Evolutionary conservation across 2,797 vertebrate genomes (phyloP).

Genomic region (Thamnophis elegans): DNA sequence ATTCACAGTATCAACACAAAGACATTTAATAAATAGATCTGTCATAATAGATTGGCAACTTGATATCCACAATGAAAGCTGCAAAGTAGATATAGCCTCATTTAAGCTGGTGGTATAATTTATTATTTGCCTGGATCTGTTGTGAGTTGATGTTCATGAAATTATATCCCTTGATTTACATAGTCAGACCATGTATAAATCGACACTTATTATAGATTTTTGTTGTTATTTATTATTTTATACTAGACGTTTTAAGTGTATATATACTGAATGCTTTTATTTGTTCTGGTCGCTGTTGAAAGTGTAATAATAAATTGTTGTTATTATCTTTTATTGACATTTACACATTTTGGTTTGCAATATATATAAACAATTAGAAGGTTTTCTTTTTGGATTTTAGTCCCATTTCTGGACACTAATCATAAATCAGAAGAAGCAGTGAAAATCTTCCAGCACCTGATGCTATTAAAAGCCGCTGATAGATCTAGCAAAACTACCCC

Average conservation of each 20-base stretch:
- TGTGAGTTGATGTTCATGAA: constrained; percentile 31
- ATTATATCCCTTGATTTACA: constrained; percentile 35
- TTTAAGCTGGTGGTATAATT: background rate
- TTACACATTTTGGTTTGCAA: background rate
- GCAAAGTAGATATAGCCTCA: background rate
- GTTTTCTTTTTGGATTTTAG: background rate
- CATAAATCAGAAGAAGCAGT: background rate
- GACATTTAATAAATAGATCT: background rate
- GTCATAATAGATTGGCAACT: background rate
- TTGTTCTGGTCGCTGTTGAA: too few relatives aligned
- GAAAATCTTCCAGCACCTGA: background rate
- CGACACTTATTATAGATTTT: too few relatives aligned
- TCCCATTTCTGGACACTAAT: background rate
- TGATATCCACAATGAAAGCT: constrained; percentile 11
- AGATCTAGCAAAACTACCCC: background rate
- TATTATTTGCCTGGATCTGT: constrained; percentile 6
- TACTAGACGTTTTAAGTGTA: too few relatives aligned
- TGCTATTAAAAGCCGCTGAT: background rate
- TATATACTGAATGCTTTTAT: too few relatives aligned
- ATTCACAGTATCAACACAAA: background rate
- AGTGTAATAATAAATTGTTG: too few relatives aligned
- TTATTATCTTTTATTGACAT: constrained; percentile 1
- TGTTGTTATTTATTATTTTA: too few relatives aligned
- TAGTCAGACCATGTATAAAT: too few relatives aligned
- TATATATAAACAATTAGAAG: background rate